Conservation (phyloP, 2,113 vertebrate species). For the Cyphomyrus plagiostoma region DNA sequence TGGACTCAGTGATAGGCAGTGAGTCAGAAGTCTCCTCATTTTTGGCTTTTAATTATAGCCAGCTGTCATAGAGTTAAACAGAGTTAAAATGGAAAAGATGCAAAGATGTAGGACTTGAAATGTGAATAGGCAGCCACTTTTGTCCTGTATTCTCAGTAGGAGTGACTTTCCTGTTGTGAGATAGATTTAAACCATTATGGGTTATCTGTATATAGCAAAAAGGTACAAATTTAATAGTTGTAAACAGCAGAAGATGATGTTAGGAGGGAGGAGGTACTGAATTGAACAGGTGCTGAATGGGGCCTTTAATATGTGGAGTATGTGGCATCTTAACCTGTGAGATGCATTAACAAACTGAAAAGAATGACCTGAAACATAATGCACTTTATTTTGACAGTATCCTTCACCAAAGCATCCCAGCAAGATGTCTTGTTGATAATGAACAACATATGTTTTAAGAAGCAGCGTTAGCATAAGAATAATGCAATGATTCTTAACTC, state of each 20-base stretch:
- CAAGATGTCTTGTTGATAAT: not conserved
- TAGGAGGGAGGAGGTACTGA: not conserved
- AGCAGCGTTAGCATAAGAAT: not conserved
- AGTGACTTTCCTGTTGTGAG: not conserved
- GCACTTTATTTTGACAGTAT: not conserved
- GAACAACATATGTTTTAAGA: not conserved
- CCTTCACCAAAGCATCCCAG: not conserved
- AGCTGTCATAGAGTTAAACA: constrained; percentile 10
- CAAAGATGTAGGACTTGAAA: not conserved
- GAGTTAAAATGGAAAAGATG: not conserved
- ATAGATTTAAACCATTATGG: not conserved
- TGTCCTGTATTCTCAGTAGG: not conserved
- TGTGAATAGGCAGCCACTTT: not conserved
- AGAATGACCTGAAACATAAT: not conserved
- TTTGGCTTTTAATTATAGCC: not conserved
- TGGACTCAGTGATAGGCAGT: not conserved
- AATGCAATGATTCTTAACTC: not conserved
- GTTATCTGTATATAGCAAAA: not conserved
- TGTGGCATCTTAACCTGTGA: not conserved
- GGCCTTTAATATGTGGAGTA: not conserved
- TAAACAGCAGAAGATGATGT: not conserved
- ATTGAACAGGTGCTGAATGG: not conserved
- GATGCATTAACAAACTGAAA: not conserved
- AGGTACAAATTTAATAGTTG: not conserved
- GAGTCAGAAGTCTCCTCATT: not conserved